Conservation (phyloP, 37 sponge, comb jelly and placozoan species). For the Chondrosia reniformis region DNA sequence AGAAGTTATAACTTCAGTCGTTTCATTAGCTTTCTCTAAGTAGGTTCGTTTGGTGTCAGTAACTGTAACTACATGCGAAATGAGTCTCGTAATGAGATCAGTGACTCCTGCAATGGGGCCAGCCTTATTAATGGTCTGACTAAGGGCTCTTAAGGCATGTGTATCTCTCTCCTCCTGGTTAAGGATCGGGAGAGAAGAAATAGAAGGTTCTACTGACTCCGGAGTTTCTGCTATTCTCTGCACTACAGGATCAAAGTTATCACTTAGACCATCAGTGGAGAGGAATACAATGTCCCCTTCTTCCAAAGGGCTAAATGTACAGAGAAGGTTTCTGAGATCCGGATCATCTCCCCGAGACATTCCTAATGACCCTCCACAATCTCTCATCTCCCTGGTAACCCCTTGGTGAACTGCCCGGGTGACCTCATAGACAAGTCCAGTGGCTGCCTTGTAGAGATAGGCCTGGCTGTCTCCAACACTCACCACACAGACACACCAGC, state of each 20-base stretch:
- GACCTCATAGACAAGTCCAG: slow-evolving; percentile 54
- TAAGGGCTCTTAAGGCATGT: slow-evolving; percentile 2
- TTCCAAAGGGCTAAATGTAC: slow-evolving; percentile 51
- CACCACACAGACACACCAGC: slow-evolving; percentile 74
- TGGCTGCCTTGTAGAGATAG: slow-evolving; percentile 53
- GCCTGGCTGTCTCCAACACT: slow-evolving; percentile 71
- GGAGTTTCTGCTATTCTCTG: slow-evolving; percentile 28
- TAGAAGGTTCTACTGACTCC: not conserved
- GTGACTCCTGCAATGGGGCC: not conserved
- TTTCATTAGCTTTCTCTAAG: slow-evolving; percentile 43
- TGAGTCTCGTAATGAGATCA: slow-evolving; percentile 38
- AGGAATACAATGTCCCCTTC: slow-evolving; percentile 63
- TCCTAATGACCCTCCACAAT: slow-evolving; percentile 74
- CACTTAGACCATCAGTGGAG: slow-evolving; percentile 60
- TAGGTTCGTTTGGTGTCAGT: slow-evolving; percentile 63
- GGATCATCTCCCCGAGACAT: slow-evolving; percentile 63
- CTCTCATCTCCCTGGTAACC: slow-evolving; percentile 53
- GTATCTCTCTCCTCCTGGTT: slow-evolving; percentile 41
- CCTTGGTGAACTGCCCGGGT: slow-evolving; percentile 49
- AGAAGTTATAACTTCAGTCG: slow-evolving; percentile 11
- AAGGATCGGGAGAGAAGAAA: slow-evolving; percentile 21
- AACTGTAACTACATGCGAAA: slow-evolving; percentile 25
- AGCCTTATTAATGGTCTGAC: not conserved
- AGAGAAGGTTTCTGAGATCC: slow-evolving; percentile 64
- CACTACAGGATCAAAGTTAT: slow-evolving; percentile 78